Evolutionary conservation across 2,113 vertebrate species (phyloP).

Genomic region (Beaufortia kweichowensis): DNA sequence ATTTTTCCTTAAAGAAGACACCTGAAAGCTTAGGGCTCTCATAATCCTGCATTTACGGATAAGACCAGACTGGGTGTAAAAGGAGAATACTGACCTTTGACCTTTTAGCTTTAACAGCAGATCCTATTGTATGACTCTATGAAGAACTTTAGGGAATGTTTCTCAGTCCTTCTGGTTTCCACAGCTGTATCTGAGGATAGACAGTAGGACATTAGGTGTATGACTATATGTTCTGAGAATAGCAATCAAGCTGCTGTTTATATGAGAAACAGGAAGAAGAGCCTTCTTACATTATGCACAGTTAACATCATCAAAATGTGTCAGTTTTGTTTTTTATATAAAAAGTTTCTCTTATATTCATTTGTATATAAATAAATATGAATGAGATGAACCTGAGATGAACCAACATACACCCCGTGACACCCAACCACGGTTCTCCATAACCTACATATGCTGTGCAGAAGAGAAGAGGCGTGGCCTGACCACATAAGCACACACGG

Average conservation of each 20-base stretch:
- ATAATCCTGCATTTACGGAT: constrained; percentile 9
- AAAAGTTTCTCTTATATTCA: no score
- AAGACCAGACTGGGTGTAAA: constrained; percentile 54
- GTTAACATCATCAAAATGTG: not conserved
- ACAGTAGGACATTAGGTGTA: not conserved
- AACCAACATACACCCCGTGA: not conserved
- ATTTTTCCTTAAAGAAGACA: constrained; percentile 51
- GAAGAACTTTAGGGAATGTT: not conserved
- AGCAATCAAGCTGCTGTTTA: not conserved
- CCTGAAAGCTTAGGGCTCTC: constrained; percentile 57
- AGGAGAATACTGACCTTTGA: constrained; percentile 57
- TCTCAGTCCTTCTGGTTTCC: not conserved
- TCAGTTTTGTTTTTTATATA: no score
- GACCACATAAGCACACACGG: not conserved
- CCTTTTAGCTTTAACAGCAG: constrained; percentile 32
- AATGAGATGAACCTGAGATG: not conserved
- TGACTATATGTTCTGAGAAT: not conserved
- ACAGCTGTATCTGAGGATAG: not conserved
- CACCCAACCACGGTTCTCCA: not conserved
- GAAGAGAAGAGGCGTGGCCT: constrained; percentile 3
- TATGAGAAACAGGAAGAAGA: not conserved
- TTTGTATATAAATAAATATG: not conserved
- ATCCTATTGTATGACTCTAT: not conserved
- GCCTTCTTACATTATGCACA: not conserved
- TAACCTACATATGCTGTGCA: not conserved